phyloP scores from a whole-genome alignment of 30 jellyfish, hydroid and myxozoan species.

The Aurelia aurita complex sp. Pacific region DNA sequence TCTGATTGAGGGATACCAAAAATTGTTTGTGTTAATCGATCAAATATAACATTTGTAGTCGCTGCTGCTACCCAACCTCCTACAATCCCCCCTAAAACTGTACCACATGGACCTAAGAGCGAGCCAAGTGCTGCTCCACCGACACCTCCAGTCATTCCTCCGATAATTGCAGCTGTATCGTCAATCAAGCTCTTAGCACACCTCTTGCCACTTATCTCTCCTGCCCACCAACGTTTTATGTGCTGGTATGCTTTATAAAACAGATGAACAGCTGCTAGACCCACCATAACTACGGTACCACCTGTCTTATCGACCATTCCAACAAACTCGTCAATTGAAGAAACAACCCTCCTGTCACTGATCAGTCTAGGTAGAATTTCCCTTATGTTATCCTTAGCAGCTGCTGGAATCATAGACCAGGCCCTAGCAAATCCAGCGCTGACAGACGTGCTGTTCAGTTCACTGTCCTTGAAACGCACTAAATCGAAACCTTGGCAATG shows the following conservation, averaged over 20 bases:
- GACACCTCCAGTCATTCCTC: conserved; percentile 44
- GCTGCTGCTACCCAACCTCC: conserved; percentile 5
- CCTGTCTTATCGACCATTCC: not conserved
- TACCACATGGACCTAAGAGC: conserved; percentile 46
- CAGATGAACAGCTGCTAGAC: conserved; percentile 39
- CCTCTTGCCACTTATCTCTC: conserved; percentile 50
- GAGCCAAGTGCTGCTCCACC: conserved; percentile 50
- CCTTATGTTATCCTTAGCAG: not conserved
- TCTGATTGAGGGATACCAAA: conserved; percentile 27
- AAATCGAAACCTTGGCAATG: not conserved
- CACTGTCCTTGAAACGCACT: not conserved
- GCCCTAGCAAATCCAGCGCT: not conserved
- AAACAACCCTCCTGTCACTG: not conserved
- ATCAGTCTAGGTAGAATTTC: not conserved
- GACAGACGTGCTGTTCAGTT: not conserved
- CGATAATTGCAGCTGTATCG: conserved; percentile 23
- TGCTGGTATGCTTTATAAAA: not conserved
- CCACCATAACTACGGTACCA: not conserved
- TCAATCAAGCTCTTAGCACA: conserved; percentile 44
- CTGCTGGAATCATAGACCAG: not conserved
- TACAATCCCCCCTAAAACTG: not conserved
- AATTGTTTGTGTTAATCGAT: not conserved
- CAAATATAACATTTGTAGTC: conserved; percentile 5
- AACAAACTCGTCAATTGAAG: not conserved
- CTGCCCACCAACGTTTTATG: conserved; percentile 54